Conservation (phyloP, 2,888 invertebrate species). For the Harpalus rufipes region DNA sequence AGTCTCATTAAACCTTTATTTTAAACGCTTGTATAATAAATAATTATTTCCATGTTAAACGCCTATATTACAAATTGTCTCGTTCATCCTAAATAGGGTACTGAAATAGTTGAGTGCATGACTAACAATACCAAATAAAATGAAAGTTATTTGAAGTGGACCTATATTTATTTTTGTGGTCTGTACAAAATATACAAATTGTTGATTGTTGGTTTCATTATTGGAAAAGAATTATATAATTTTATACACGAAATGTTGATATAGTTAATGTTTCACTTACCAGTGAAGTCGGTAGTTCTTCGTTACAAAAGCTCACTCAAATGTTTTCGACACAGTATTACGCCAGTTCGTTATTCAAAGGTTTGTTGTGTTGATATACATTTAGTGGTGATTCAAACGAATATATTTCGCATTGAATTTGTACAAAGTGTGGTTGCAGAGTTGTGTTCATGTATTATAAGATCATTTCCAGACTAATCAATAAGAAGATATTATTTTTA, state of each 20-base stretch:
- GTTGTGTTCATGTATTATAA: slow-evolving; percentile 65
- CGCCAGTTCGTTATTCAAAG: slow-evolving; percentile 55
- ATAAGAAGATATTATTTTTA: slow-evolving; percentile 49
- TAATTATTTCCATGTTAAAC: no score
- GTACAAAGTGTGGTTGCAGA: slow-evolving; percentile 61
- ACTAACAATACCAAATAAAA: slow-evolving; percentile 26
- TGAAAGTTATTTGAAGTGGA: slow-evolving; percentile 43
- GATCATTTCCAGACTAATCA: slow-evolving; percentile 51
- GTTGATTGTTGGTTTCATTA: slow-evolving; percentile 63
- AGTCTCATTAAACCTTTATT: no score
- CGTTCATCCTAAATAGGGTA: not conserved
- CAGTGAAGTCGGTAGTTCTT: slow-evolving; percentile 41
- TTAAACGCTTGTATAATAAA: no score
- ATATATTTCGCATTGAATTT: slow-evolving; percentile 50
- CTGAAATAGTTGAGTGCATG: not conserved
- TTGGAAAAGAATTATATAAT: slow-evolving; percentile 46
- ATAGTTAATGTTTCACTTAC: slow-evolving; percentile 36
- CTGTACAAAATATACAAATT: slow-evolving; percentile 61
- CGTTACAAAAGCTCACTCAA: slow-evolving; percentile 44
- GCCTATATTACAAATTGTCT: no score
- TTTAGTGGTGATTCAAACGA: slow-evolving; percentile 50
- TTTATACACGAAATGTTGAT: slow-evolving; percentile 56
- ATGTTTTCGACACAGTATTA: slow-evolving; percentile 37
- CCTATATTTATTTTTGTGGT: slow-evolving; percentile 57
- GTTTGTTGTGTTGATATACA: slow-evolving; percentile 58